Base-by-base conservation (phyloP, 30 jellyfish, hydroid and myxozoan species). In the Mastigias papua region DNA sequence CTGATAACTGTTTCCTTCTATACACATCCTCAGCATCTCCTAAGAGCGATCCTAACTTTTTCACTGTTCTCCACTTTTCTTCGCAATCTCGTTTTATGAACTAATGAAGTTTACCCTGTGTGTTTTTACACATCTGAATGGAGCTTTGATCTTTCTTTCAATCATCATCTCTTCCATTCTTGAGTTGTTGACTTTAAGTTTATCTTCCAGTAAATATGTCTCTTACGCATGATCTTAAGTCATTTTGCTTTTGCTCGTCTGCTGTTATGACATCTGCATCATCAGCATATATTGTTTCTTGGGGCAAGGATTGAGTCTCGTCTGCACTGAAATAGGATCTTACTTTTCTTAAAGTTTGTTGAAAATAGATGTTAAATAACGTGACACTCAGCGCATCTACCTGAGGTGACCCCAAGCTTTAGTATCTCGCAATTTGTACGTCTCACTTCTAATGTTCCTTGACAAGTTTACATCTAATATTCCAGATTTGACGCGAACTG, bases 41-140 rank as follows among this genome's bases (percentile, higher is more conserved):
- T 61, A 61, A 61, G 17, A 68, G 25, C 28, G 80, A 26, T 7
- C 54, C 57, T 31, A 26, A 22, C 60, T 68, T 26, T 68, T 68
- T 16, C 28, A n/a, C n/a, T n/a, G n/a, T n/a, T n/a, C n/a, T n/a
- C n/a, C n/a, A n/a, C n/a, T n/a, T n/a, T n/a, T n/a, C n/a, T n/a
- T n/a, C n/a, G n/a, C n/a, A n/a, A n/a, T n/a, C n/a, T n/a, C n/a
- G n/a, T n/a, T n/a, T n/a, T n/a, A n/a, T n/a, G n/a, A n/a, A n/a
- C n/a, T n/a, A n/a, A n/a, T 79, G 33, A 34, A 67, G 46, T 57
- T 79, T 83, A 61, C 60, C 60, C 90, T 69, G 57, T 79, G 90
- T 79, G 84, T 79, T 83, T 79, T 79, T 79, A 54, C 90, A 64
- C 90, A 79, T 64, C 90, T 79, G 90, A 15, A 79, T 16, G 90